phyloP scores from a whole-genome alignment of 1,140 invertebrate species.

The Idris sp. region DNA sequence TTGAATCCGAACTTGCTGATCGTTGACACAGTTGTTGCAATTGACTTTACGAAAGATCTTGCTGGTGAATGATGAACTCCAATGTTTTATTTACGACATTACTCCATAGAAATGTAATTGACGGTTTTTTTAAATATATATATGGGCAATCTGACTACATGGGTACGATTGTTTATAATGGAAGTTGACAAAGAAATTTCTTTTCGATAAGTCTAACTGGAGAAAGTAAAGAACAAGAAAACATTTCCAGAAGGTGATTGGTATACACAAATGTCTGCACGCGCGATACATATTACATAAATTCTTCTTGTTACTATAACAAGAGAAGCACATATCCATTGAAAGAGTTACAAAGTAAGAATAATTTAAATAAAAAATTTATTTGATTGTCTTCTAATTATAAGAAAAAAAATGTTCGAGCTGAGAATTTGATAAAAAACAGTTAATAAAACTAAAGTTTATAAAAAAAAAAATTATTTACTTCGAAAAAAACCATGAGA shows the following conservation, averaged over 20 bases:
- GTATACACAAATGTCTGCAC: constrained; percentile 13
- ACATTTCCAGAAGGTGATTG: constrained; percentile 19
- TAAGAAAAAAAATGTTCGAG: too few species aligned
- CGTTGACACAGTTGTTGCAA: neutral
- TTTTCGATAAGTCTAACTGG: constrained; percentile 9
- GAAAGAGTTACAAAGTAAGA: too few species aligned
- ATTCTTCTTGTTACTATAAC: constrained; percentile 8
- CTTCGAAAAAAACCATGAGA: too few species aligned
- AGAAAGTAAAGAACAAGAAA: constrained; percentile 26
- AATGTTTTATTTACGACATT: neutral
- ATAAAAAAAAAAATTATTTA: too few species aligned
- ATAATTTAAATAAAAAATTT: too few species aligned
- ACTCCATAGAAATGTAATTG: constrained; percentile 14
- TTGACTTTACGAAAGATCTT: neutral
- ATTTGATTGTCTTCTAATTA: too few species aligned
- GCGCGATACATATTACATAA: constrained; percentile 24
- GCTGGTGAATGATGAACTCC: neutral
- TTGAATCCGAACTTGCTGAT: neutral
- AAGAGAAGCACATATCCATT: neutral
- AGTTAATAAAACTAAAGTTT: too few species aligned
- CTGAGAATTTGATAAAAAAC: too few species aligned
- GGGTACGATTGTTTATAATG: neutral
- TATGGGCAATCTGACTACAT: too few species aligned
- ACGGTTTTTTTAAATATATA: constrained; percentile 2
- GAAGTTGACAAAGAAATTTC: constrained; percentile 10